Evolutionary conservation across 2,797 vertebrate genomes (phyloP).

Genomic region (Sciurus carolinensis): DNA sequence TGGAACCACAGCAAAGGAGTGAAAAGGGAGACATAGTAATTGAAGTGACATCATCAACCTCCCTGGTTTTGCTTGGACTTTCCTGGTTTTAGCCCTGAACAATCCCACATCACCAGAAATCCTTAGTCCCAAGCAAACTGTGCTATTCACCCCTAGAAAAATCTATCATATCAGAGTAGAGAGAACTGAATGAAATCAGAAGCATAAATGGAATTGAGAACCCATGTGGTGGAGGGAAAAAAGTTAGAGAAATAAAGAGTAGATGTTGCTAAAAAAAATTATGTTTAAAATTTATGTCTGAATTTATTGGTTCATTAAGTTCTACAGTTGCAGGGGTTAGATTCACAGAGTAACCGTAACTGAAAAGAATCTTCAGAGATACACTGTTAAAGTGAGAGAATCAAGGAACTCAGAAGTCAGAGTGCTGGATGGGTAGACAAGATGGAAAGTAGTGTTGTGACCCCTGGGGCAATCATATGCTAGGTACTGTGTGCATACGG

Average conservation of each 20-base stretch:
- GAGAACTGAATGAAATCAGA: background rate
- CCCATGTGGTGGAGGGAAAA: accelerated
- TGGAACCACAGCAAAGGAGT: background rate
- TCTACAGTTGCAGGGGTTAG: background rate
- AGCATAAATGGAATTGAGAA: background rate
- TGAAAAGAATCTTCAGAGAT: background rate
- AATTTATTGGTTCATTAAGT: background rate
- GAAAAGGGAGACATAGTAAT: background rate
- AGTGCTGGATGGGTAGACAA: background rate
- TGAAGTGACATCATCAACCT: background rate
- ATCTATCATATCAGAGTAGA: background rate
- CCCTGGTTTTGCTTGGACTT: background rate
- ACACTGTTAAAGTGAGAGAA: background rate
- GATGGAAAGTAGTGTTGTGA: background rate
- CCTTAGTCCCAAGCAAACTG: background rate
- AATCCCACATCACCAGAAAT: background rate
- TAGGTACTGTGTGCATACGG: background rate
- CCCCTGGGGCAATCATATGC: background rate
- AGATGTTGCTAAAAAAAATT: background rate
- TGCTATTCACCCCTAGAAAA: background rate
- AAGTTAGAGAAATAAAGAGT: background rate
- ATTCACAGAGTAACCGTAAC: background rate
- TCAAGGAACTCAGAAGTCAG: background rate
- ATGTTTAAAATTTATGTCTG: background rate
- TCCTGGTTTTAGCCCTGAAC: background rate